Evolutionary conservation across 2,888 invertebrate genomes (phyloP).

Genomic region (Diarsia mendica): DNA sequence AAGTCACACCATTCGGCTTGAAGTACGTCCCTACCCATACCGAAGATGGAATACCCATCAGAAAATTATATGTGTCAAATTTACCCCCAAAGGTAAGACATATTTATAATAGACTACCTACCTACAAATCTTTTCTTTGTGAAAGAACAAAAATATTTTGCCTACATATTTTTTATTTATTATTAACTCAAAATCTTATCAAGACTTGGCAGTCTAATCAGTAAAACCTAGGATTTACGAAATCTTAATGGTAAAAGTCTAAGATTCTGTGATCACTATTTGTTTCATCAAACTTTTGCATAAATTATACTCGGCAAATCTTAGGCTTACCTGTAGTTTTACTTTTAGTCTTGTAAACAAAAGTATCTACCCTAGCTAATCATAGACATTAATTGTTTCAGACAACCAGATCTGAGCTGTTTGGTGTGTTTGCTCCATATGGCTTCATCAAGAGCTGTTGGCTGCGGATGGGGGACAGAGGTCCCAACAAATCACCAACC

Average conservation of each 20-base stretch:
- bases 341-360: too few relatives aligned
- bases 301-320: too few relatives aligned
- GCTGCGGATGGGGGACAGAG: constrained; percentile 85
- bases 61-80: constrained; percentile 90
- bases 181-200: too few relatives aligned
- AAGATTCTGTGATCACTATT: too few relatives aligned
- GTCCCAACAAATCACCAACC: constrained; percentile 76
- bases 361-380: neutral
- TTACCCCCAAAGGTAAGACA: constrained; percentile 88
- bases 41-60: constrained; percentile 90
- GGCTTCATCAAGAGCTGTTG: constrained; percentile 91
- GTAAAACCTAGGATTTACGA: neutral
- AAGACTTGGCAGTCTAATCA: too few relatives aligned
- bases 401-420: constrained; percentile 89
- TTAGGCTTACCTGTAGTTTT: too few relatives aligned
- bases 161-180: neutral
- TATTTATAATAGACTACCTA: neutral
- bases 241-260: too few relatives aligned
- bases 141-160: neutral
- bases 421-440: constrained; percentile 89
- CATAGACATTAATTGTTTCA: constrained; percentile 70
- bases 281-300: too few relatives aligned
- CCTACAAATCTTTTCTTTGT: constrained; percentile 3
- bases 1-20: constrained; percentile 73
- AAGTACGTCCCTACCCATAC: constrained; percentile 87